These are phyloP conservation scores for Menidia beryllina DNA, from an alignment of 2,113 vertebrate genomes.

Conservation along the genomic window DNA sequence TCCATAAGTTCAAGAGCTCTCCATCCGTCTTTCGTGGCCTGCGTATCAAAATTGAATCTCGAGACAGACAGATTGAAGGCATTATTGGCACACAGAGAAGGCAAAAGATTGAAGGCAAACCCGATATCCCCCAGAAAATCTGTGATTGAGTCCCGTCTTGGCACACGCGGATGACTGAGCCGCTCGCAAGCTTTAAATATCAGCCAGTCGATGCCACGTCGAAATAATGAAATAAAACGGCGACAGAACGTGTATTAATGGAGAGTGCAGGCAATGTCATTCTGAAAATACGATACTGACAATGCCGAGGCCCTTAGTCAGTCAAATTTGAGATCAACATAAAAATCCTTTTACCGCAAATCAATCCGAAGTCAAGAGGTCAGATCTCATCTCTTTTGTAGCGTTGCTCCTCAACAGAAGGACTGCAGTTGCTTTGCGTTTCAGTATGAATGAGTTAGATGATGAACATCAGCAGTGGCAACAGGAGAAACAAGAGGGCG, in stretches of 20 bases:
- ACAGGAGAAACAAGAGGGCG: slow-evolving; percentile 6
- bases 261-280: slow-evolving; percentile 59
- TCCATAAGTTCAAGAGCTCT: neutral
- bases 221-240: slow-evolving; percentile 61
- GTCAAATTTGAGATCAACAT: slow-evolving; percentile 70
- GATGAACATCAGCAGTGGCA: neutral
- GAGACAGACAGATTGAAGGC: slow-evolving; percentile 47
- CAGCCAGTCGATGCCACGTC: slow-evolving; percentile 57
- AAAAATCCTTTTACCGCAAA: slow-evolving; percentile 65
- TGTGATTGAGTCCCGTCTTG: slow-evolving; percentile 52
- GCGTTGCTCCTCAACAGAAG: slow-evolving; percentile 14
- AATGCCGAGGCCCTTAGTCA: slow-evolving; percentile 46
- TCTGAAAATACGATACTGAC: slow-evolving; percentile 71
- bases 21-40: neutral
- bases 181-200: slow-evolving; percentile 68
- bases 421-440: neutral
- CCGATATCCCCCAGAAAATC: slow-evolving; percentile 58
- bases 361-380: slow-evolving; percentile 63
- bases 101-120: slow-evolving; percentile 45
- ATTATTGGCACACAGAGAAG: slow-evolving; percentile 33
- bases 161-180: slow-evolving; percentile 24
- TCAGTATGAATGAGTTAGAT: slow-evolving; percentile 2
- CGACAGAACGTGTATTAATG: slow-evolving; percentile 52
- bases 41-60: slow-evolving; percentile 17
- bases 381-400: slow-evolving; percentile 49